Conservation (phyloP, 2,113 vertebrate genomes). For the Lycocorax pyrrhopterus region DNA sequence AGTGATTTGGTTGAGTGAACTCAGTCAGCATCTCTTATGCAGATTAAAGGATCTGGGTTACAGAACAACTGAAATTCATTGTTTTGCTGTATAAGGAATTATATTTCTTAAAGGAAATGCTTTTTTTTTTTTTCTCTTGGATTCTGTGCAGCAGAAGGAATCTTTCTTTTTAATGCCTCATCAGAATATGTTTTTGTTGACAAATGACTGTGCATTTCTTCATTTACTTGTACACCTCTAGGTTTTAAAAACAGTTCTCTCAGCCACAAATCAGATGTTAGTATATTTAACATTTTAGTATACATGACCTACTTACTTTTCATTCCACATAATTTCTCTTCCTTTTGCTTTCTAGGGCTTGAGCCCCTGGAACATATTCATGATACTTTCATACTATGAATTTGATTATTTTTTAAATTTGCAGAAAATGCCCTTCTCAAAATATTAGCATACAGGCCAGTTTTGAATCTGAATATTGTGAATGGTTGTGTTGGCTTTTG, state of each 20-base stretch:
- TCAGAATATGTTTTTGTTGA: not conserved
- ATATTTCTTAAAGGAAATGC: conserved; percentile 38
- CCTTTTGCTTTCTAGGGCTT: not conserved
- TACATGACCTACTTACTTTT: conserved; percentile 42
- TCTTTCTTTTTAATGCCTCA: not conserved
- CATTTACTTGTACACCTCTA: not conserved
- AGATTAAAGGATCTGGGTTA: conserved; percentile 69
- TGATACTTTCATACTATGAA: not conserved
- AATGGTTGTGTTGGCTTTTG: not conserved
- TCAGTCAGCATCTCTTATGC: conserved; percentile 62
- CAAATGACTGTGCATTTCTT: not conserved
- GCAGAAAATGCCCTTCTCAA: not conserved
- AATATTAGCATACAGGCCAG: not conserved
- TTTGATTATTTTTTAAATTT: not conserved
- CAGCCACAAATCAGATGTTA: not conserved
- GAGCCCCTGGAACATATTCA: not conserved
- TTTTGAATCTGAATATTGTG: not conserved
- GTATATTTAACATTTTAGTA: not conserved
- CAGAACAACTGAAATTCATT: conserved; percentile 60
- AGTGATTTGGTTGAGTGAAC: conserved; percentile 66
- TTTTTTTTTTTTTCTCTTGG: not conserved
- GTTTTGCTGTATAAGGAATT: conserved; percentile 46
- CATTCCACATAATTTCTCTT: not conserved
- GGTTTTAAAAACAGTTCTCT: conserved; percentile 9
- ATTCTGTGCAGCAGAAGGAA: not conserved